Evolutionary conservation across 1,140 invertebrate genomes (phyloP), one percentile per base, ranked within the genome.

Genomic region (Heliconius congener): DNA sequence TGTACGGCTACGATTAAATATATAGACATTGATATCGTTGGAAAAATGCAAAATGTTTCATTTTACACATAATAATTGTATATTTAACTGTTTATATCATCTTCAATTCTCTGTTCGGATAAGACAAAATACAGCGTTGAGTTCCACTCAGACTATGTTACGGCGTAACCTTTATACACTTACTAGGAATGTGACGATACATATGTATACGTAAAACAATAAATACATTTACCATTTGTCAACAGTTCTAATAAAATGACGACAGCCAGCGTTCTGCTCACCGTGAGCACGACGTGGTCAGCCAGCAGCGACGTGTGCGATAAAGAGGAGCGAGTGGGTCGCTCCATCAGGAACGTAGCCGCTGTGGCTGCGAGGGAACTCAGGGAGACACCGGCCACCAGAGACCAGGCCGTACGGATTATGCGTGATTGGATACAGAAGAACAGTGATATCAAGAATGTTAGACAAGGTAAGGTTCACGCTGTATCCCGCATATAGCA

Each of bases 361-460:
- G 86, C 86, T 0, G 84, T 96, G 2, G 96, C 96, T 3, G 95
- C 95, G 71, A 93, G 92, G 18, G 96, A 97, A 86, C 85, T 97
- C 13, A 87, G 96, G 23, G 97, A 97, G 89, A 96, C 96, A 66
- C 95, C 96, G 6, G 88, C 90, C 8, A 95, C 93, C 0, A 92
- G 95, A 46, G 95, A 95, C 52, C 96, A 97, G 84, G 95, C 96
- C 19, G 87, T 97, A 57, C 84, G 91, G 19, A 96, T 96, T 84
- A 93, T 97, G 82, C 93, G 95, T 71, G 95, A 96, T 8, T 97
- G 96, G 96, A 95, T 97, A 79, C 86, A 91, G n/a, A 96, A 97
- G 87, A 97, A 97, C 85, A 87, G 91, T 37, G 96, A 97, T 86
- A 95, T 97, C 71, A 93, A 93, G 83, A 96, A 97, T 88, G 96